phyloP scores from a whole-genome alignment of 2,113 vertebrate species.

The Jacana jacana region DNA sequence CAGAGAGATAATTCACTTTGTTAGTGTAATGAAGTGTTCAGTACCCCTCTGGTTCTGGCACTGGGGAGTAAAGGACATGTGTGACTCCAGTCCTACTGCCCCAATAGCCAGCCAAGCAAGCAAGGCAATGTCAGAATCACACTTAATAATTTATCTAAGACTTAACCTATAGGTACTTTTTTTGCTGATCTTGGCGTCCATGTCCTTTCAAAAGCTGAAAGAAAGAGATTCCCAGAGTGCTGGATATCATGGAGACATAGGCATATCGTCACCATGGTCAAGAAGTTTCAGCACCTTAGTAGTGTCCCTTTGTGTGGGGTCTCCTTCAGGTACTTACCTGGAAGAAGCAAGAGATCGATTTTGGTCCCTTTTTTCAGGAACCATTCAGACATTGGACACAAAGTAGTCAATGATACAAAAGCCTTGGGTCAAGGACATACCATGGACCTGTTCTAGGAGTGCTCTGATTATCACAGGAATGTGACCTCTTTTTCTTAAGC shows the following conservation, averaged over 20 bases:
- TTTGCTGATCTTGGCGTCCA: neutral
- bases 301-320: neutral
- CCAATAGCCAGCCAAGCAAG: neutral
- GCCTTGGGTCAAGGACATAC: neutral
- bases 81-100: neutral
- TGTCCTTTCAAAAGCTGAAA: neutral
- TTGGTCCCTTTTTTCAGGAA: neutral
- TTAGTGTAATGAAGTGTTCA: neutral
- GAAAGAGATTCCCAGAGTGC: neutral
- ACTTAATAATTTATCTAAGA: neutral
- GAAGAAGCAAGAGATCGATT: neutral
- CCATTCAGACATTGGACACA: neutral
- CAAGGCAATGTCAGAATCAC: neutral
- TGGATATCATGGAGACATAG: neutral
- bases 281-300: neutral
- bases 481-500: neutral
- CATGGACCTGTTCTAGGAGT: neutral
- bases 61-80: neutral
- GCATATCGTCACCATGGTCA: neutral
- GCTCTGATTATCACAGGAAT: neutral
- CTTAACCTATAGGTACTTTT: neutral
- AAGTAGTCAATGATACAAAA: neutral
- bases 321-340: neutral
- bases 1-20: neutral
- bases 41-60: neutral